These are phyloP conservation scores for Phoxinus dragarum DNA, from an alignment of 2,797 vertebrate species.

Conservation along the genomic window DNA sequence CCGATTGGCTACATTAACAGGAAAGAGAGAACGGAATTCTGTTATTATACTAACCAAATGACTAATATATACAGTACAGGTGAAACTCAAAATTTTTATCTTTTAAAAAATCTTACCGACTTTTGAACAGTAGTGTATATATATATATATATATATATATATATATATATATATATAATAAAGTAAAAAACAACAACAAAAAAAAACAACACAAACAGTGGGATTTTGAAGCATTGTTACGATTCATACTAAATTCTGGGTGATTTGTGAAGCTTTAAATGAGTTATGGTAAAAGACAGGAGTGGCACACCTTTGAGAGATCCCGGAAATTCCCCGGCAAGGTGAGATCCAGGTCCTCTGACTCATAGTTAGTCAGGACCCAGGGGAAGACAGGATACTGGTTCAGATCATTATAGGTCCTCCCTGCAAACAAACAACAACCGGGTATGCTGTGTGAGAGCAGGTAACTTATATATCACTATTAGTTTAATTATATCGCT, in stretches of 20 bases:
- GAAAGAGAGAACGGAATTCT: conserved; percentile 40
- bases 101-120: too few relatives aligned
- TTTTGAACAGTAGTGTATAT: too few relatives aligned
- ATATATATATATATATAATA: too few relatives aligned
- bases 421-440: conserved; percentile 76
- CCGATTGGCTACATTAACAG: conserved; percentile 86
- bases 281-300: neutral
- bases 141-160: too few relatives aligned
- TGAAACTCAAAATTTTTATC: too few relatives aligned
- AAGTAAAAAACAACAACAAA: too few relatives aligned
- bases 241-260: neutral
- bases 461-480: too few relatives aligned
- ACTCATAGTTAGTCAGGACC: conserved; percentile 98
- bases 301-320: conserved; percentile 89
- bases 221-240: neutral
- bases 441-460: neutral
- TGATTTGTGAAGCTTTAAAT: neutral
- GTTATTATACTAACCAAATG: neutral
- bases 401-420: conserved; percentile 97
- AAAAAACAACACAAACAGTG: too few relatives aligned
- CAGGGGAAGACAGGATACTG: conserved; percentile 98
- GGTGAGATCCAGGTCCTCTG: conserved; percentile 95
- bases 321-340: conserved; percentile 98
- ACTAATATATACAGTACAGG: neutral
- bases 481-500: too few relatives aligned